Percentiles rank a stretch among this genome's conserved stretches.
phyloP scores from a whole-genome alignment of 2,113 vertebrate species.

The Grantiella picta region DNA sequence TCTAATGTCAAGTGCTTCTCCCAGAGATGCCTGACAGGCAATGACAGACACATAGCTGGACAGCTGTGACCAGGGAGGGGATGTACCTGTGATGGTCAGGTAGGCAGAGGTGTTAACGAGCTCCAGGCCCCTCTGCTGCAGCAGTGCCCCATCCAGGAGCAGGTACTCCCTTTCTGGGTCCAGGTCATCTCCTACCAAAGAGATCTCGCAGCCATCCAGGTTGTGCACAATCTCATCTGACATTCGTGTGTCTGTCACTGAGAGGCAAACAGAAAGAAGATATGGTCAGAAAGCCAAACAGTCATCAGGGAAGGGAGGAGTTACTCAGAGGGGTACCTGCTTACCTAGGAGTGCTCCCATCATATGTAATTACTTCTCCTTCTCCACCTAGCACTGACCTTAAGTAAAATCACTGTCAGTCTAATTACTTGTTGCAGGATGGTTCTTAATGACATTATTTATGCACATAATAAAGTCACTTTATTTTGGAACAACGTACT shows the following conservation, averaged over 20 bases:
- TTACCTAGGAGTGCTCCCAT: not conserved
- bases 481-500: conserved; percentile 2
- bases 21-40: not conserved
- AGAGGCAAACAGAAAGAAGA: not conserved
- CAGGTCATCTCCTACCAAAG: conserved; percentile 89
- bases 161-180: conserved; percentile 90
- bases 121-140: conserved; percentile 89
- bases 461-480: not conserved
- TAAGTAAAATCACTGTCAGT: not conserved
- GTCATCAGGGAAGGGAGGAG: not conserved
- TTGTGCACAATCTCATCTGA: conserved; percentile 96
- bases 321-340: not conserved
- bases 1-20: not conserved
- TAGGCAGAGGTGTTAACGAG: conserved; percentile 93
- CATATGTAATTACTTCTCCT: not conserved
- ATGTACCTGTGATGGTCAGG: conserved; percentile 87
- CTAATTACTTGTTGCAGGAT: not conserved
- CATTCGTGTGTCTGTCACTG: conserved; percentile 82
- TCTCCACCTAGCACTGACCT: not conserved
- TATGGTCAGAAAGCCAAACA: not conserved
- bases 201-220: conserved; percentile 94
- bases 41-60: not conserved
- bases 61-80: not conserved
- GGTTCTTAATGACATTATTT: not conserved
- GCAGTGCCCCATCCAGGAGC: conserved; percentile 82